Evolutionary conservation across 2,797 vertebrate species (phyloP).

Genomic region (Anguilla obscura): DNA sequence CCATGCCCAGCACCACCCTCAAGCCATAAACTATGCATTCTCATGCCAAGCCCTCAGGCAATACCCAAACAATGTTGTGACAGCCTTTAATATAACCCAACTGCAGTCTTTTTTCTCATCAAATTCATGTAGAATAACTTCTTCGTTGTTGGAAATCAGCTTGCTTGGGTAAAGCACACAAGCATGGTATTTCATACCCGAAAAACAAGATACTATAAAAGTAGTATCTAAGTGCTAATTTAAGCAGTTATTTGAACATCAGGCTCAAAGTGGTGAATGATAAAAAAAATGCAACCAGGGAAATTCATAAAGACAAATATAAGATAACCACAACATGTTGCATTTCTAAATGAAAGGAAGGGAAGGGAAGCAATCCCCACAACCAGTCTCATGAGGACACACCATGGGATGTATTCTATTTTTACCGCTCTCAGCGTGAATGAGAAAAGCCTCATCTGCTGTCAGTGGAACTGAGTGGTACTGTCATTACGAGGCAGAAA

Average conservation of each 20-base stretch:
- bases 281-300: neutral
- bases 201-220: neutral
- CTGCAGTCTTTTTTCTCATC: slow-evolving; percentile 56
- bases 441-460: too few species aligned
- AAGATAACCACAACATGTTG: too few species aligned
- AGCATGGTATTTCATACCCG: neutral
- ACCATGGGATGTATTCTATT: too few species aligned
- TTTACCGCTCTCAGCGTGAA: too few species aligned
- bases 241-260: too few species aligned
- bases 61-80: slow-evolving; percentile 37
- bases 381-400: too few species aligned
- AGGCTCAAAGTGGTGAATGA: neutral
- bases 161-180: neutral
- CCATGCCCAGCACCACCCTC: slow-evolving; percentile 32
- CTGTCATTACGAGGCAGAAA: too few species aligned
- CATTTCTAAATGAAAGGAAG: too few species aligned
- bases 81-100: slow-evolving; percentile 51
- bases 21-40: slow-evolving; percentile 53
- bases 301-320: neutral
- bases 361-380: too few species aligned
- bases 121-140: neutral
- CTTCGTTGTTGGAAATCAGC: neutral
- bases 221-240: too few species aligned
- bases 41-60: slow-evolving; percentile 51
- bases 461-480: too few species aligned